A percentile compares a stretch with the other conserved stretches of the same genome.
Evolutionary conservation across 2,113 vertebrate species (phyloP).

Genomic region (Sylvietta virens): DNA sequence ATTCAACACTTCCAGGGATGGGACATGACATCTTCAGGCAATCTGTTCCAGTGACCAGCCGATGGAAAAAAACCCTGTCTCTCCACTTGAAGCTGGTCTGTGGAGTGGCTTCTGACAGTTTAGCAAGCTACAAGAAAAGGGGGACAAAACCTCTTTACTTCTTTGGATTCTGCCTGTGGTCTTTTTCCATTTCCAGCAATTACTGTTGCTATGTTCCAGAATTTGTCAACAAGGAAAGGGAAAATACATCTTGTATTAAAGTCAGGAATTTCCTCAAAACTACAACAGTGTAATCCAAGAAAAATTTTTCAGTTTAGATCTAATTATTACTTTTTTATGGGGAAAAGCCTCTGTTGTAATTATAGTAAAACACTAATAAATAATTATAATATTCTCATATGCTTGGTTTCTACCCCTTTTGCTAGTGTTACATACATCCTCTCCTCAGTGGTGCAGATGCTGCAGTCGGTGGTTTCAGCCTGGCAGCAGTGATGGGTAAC

Average conservation of each 20-base stretch:
- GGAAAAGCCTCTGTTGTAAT: neutral
- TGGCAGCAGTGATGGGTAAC: neutral
- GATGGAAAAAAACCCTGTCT: rapidly evolving
- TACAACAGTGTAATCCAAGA: neutral
- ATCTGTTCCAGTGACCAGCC: neutral
- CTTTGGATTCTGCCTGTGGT: neutral
- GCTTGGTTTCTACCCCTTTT: neutral
- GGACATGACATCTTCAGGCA: neutral
- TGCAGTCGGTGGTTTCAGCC: neutral
- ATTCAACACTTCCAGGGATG: neutral
- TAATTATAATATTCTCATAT: neutral
- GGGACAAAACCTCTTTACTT: neutral
- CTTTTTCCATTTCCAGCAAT: neutral
- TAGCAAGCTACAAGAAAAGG: neutral
- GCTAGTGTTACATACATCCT: neutral
- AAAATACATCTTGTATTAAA: neutral
- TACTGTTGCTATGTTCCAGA: neutral
- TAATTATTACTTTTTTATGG: neutral
- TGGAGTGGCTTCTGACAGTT: neutral
- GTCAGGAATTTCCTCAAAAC: neutral
- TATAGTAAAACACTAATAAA: neutral
- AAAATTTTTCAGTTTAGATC: neutral
- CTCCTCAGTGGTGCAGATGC: neutral
- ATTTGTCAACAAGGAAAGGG: neutral
- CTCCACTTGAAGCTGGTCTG: neutral